phyloP scores from a whole-genome alignment of 2,113 vertebrate species.

The Tricholaema leucomelas region DNA sequence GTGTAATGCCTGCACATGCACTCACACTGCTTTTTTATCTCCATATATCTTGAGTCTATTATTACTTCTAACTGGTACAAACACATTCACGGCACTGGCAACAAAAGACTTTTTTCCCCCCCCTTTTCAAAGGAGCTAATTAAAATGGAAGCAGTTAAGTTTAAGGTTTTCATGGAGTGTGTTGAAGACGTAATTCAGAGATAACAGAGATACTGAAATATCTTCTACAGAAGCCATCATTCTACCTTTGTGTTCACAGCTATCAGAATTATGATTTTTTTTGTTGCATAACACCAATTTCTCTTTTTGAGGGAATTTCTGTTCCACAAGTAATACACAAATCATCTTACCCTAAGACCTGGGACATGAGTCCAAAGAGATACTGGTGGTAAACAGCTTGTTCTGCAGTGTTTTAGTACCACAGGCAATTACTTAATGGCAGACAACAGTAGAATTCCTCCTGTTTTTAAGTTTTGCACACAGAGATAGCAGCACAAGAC shows the following conservation, averaged over 20 bases:
- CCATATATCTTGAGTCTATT: conserved; percentile 54
- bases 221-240: neutral
- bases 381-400: neutral
- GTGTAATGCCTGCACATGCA: conserved; percentile 37
- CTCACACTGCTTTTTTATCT: conserved; percentile 40
- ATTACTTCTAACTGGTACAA: conserved; percentile 59
- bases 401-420: neutral
- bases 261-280: neutral
- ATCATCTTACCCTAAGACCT: neutral
- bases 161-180: neutral
- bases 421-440: neutral
- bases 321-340: neutral
- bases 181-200: neutral
- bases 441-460: neutral
- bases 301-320: neutral
- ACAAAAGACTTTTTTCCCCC: neutral
- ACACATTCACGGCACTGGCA: conserved; percentile 52
- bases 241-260: neutral
- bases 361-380: neutral
- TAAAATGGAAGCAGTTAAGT: conserved; percentile 45
- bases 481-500: neutral
- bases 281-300: neutral
- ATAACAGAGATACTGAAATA: conserved; percentile 15
- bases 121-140: conserved; percentile 39
- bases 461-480: neutral